Evolutionary conservation across 2,797 vertebrate species (phyloP).

Genomic region (Sebastes minor): DNA sequence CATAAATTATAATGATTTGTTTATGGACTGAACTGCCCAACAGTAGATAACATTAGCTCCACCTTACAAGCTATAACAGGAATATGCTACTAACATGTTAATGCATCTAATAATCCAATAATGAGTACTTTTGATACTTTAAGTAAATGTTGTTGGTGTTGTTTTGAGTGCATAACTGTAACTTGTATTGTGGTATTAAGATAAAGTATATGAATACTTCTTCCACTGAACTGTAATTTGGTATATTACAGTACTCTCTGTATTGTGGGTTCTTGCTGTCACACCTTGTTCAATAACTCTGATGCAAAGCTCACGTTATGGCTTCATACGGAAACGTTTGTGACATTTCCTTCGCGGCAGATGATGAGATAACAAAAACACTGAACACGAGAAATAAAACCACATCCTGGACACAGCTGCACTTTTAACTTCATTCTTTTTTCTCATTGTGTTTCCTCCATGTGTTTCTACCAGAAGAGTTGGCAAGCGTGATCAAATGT

Average conservation of each 20-base stretch:
- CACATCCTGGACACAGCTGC: constrained; percentile 38
- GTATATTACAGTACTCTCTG: not conserved
- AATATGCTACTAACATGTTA: not conserved
- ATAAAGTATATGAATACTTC: not conserved
- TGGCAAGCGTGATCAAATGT: not conserved
- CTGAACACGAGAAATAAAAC: not conserved
- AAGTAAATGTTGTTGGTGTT: not conserved
- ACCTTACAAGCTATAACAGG: not conserved
- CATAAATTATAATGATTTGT: not conserved
- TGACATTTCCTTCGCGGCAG: constrained; percentile 5
- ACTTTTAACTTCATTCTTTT: not conserved
- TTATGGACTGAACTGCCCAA: not conserved
- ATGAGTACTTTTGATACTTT: not conserved
- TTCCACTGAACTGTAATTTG: not conserved
- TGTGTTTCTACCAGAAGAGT: not conserved
- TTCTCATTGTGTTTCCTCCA: not conserved
- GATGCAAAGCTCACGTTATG: not conserved
- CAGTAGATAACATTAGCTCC: not conserved
- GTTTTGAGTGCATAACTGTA: too few relatives aligned
- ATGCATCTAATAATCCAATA: not conserved
- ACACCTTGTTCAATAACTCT: not conserved
- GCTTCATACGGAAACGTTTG: not conserved
- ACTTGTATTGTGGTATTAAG: too few relatives aligned
- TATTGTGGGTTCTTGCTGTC: not conserved
- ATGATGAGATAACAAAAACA: not conserved